A percentile compares a stretch with the other conserved stretches of the same genome.
These are phyloP conservation scores for Meloe dianella DNA, from an alignment of 2,888 invertebrate genomes.

Conservation along the genomic window DNA sequence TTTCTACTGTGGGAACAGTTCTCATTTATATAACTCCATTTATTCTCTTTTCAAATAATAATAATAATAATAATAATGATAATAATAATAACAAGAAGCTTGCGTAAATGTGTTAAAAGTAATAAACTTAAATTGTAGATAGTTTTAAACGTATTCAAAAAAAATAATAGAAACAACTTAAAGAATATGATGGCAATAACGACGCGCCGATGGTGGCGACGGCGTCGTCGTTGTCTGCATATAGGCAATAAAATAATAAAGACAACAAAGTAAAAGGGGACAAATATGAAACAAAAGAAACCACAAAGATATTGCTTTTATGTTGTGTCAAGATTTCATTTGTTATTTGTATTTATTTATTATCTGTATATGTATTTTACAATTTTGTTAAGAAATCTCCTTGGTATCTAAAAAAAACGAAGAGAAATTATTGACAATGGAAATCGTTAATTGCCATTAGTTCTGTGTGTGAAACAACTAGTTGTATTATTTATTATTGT, in stretches of 20 bases:
- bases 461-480: neutral
- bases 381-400: too few species aligned
- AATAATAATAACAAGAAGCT: slow-evolving; percentile 6
- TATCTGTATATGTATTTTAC: neutral
- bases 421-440: neutral
- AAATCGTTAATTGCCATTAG: neutral
- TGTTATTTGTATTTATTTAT: neutral
- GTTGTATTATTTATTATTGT: neutral
- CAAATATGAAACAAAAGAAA: slow-evolving; percentile 25
- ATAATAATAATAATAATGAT: slow-evolving; percentile 17
- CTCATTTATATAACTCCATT: neutral
- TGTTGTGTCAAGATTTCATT: slow-evolving; percentile 28
- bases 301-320: slow-evolving; percentile 26
- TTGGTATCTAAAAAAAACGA: neutral
- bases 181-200: slow-evolving; percentile 6
- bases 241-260: neutral
- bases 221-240: too few species aligned
- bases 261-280: neutral
- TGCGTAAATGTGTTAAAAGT: slow-evolving; percentile 14
- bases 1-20: neutral
- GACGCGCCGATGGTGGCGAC: too few species aligned
- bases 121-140: slow-evolving; percentile 23
- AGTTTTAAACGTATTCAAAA: slow-evolving; percentile 21
- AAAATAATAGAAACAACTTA: slow-evolving; percentile 19
- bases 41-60: neutral